These are phyloP conservation scores for Drosophila orena DNA, from an alignment of 1,140 invertebrate species.

Conservation along the genomic window DNA sequence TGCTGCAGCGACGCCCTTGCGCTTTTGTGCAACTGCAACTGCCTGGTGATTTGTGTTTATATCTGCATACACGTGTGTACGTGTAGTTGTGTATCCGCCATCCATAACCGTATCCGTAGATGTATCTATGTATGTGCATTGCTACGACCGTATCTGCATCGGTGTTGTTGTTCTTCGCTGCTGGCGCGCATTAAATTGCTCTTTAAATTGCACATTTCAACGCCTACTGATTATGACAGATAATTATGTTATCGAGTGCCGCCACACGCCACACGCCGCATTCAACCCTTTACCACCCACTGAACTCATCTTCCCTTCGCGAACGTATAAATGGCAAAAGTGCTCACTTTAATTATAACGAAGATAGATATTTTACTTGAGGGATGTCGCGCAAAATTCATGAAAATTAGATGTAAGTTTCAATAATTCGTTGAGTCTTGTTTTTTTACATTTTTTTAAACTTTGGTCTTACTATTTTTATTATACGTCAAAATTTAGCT, in stretches of 20 bases:
- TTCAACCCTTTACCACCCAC: constrained; percentile 4
- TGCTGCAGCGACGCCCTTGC: constrained; percentile 13
- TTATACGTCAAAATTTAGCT: not conserved
- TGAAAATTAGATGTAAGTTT: too few relatives aligned
- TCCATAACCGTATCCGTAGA: constrained; percentile 17
- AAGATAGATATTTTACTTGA: not conserved
- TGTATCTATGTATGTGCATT: constrained; percentile 3
- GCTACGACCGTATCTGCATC: constrained; percentile 7
- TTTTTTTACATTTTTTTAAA: too few relatives aligned
- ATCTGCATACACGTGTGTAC: constrained; percentile 8
- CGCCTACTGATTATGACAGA: constrained; percentile 84
- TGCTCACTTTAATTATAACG: not conserved
- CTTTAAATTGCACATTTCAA: constrained; percentile 84
- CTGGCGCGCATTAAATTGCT: constrained; percentile 81
- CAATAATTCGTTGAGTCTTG: too few relatives aligned
- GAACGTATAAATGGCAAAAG: not conserved
- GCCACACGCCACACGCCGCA: constrained; percentile 71
- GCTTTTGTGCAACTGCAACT: constrained; percentile 42
- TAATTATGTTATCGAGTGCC: constrained; percentile 80
- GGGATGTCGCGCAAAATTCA: not conserved
- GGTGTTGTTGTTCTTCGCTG: constrained; percentile 57
- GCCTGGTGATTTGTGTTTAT: constrained; percentile 16
- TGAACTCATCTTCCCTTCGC: not conserved
- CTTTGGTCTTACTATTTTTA: too few relatives aligned
- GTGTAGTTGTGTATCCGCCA: constrained; percentile 26